Base-by-base conservation (phyloP, 2,113 vertebrate species). In the Malurus cyaneus region DNA sequence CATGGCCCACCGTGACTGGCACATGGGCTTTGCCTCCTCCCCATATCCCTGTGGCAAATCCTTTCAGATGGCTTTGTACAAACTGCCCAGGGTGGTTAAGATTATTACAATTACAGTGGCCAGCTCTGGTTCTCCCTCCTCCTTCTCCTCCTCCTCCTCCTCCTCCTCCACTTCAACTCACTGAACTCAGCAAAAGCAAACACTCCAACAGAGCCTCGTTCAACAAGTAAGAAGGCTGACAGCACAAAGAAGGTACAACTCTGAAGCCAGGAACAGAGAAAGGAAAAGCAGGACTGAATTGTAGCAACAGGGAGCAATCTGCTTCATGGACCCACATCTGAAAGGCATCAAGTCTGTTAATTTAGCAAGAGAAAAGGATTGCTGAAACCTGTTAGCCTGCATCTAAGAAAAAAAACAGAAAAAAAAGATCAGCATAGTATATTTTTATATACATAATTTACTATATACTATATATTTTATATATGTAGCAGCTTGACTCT, bases 1-100 rank as follows among this genome's bases (percentile, higher is more conserved):
- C 36, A 36, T 0, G 11, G 31, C 44, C 53, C 36, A 1, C 50
- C 18, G n/a, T 0, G 32, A 31, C 52, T 6, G 29, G 59, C 15
- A 26, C 52, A 6, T 0, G 0, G 53, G 11, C 34, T 52, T 34
- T 14, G 53, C 80, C 57, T 50, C 29, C 44, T 72, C 32, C 62
- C 42, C 53, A 1, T 4, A 17, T 7, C 28, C n/a, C 36, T 36
- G 42, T 2, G 53, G 56, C 52, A 70, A 52, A 57, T 34, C 34
- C 44, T 31, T 49, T 24, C 71, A 42, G 62, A 2, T 16, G 6
- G 28, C 36, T 83, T 41, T 14, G 15, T 16, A 26, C 50, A 32
- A 73, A 44, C 9, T 5, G 46, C n/a, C 1, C 4, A 82, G 71
- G 36, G 6, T n/a, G 18, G n/a, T 32, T 54, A 7, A 36, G 46